Evolutionary conservation across 2,797 vertebrate species (phyloP).

Genomic region (Microctenopoma steveboyesi): DNA sequence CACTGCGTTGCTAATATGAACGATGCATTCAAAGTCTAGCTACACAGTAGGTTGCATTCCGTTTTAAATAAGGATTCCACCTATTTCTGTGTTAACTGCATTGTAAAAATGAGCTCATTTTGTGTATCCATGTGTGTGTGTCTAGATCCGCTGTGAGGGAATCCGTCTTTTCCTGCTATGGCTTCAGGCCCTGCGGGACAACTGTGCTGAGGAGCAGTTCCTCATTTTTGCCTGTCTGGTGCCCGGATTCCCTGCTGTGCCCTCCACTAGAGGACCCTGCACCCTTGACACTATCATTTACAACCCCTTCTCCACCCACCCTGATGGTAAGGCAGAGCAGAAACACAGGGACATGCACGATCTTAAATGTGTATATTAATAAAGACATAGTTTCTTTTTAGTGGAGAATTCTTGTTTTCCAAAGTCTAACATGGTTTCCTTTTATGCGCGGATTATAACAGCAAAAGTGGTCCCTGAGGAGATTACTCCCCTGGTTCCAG

Average conservation of each 20-base stretch:
- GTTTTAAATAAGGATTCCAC: neutral
- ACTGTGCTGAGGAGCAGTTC: constrained; percentile 95
- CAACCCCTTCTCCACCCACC: constrained; percentile 81
- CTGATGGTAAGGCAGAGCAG: constrained; percentile 87
- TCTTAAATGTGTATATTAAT: neutral
- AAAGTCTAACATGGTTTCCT: constrained; percentile 10
- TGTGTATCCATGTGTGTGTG: constrained; percentile 9
- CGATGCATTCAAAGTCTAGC: neutral
- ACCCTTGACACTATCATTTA: constrained; percentile 96
- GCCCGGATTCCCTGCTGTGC: constrained; percentile 93
- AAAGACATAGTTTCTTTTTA: neutral
- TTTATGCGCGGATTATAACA: constrained; percentile 66
- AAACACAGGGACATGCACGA: neutral
- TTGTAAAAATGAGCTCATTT: neutral
- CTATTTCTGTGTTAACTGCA: neutral
- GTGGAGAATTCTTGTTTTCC: neutral
- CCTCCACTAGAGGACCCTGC: constrained; percentile 91
- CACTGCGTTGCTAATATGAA: neutral
- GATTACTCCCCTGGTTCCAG: constrained; percentile 93
- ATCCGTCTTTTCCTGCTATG: constrained; percentile 97
- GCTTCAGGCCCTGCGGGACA: constrained; percentile 96
- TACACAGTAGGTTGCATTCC: neutral
- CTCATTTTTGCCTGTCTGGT: constrained; percentile 96
- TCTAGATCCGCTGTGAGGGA: constrained; percentile 96
- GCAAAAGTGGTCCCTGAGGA: constrained; percentile 96